Evolutionary conservation across 2,888 invertebrate genomes (phyloP), one percentile per base, ranked within the genome.

Genomic region (Mechanitis mazaeus): DNA sequence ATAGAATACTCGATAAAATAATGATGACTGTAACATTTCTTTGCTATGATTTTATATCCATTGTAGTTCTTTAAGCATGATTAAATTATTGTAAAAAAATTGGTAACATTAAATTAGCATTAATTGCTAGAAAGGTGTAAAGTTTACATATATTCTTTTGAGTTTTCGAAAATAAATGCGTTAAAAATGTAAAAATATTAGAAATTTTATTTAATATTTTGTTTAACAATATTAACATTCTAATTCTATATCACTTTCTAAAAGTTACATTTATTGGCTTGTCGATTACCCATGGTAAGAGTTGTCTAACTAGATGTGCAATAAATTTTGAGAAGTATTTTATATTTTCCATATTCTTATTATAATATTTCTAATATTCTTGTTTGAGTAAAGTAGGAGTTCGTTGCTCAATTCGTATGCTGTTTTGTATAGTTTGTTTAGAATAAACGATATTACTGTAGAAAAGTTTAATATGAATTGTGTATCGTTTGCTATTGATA

Each of bases 331-430:
- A 20, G 20, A 20, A 20, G 20, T 28, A 47, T 47, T 28, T 28
- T 47, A n/a, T 7, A 47, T 2, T 38, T 28, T n/a, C 20, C 6
- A 47, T 7, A n/a, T 28, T 47, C 20, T 4, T 47, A 47, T 47
- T 47, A n/a, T 47, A n/a, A 47, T 47, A n/a, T 7, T 47, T 28
- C 47, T n/a, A 28, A 47, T 28, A 47, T 47, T 47, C 28, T 28
- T 47, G 47, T 47, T 47, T 47, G 47, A 47, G 20, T 47, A 47
- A 47, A n/a, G 5, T 47, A 20, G 20, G 20, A 47, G 47, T 47
- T 28, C 47, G 6, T 6, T 28, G 12, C 47, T 47, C 47, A 47
- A 28, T 6, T n/a, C 5, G 28, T 7, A 47, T 20, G 20, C 20
- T 20, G 20, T 28, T 7, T 47, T 6, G n/a, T 12, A 47, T 47